These are phyloP conservation scores for Tanytarsus gracilentus DNA, from an alignment of 2,888 invertebrate genomes.

Conservation along the genomic window DNA sequence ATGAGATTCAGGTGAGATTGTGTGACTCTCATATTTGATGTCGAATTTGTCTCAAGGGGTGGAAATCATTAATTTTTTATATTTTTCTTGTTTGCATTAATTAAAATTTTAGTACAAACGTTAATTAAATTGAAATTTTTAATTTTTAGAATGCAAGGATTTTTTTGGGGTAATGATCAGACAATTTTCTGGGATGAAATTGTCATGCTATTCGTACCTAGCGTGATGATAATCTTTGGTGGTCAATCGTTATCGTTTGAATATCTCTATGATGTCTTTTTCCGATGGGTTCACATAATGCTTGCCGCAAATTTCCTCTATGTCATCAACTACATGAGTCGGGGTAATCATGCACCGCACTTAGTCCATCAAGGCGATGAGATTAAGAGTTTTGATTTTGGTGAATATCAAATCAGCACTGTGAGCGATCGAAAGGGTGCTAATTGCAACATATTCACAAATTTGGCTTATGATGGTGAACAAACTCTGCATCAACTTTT, in stretches of 20 bases:
- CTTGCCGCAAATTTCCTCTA: conserved; percentile 53
- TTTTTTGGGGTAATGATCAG: conserved; percentile 10
- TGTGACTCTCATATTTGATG: background rate
- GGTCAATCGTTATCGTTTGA: conserved; percentile 33
- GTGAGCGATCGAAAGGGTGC: conserved; percentile 61
- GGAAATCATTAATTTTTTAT: background rate
- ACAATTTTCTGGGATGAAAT: conserved; percentile 31
- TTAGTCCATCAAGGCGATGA: conserved; percentile 72
- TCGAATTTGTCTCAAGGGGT: background rate
- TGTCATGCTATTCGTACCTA: conserved; percentile 42
- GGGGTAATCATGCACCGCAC: conserved; percentile 70
- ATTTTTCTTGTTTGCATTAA: background rate
- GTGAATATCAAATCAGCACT: conserved; percentile 64
- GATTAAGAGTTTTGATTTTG: conserved; percentile 59
- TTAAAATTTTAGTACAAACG: no score
- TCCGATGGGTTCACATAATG: conserved; percentile 50
- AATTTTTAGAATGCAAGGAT: background rate
- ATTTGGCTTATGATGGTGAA: conserved; percentile 64
- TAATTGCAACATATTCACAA: conserved; percentile 56
- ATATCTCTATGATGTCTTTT: conserved; percentile 32
- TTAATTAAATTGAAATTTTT: no score
- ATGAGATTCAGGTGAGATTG: background rate
- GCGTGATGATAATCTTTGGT: conserved; percentile 41
- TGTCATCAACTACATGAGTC: conserved; percentile 55
- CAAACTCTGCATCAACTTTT: conserved; percentile 73